Evolutionary conservation across 2,113 vertebrate species (phyloP).

Genomic region (Chauna torquata): DNA sequence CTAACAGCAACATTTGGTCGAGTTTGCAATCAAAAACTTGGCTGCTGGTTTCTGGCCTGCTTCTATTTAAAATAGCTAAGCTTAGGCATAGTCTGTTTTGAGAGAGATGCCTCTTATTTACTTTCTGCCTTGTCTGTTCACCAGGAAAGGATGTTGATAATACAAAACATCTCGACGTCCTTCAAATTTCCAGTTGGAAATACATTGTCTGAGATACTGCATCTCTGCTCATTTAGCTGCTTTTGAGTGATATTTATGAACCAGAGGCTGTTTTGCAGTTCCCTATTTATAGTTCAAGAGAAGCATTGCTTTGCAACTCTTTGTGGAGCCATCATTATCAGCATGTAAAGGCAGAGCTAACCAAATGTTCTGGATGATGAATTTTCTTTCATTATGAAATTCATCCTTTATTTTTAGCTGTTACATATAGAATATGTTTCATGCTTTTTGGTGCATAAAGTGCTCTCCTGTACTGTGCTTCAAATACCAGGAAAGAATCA

Average conservation of each 20-base stretch:
- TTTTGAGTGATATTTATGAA: neutral
- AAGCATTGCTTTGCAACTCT: neutral
- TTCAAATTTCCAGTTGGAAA: neutral
- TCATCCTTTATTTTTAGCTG: neutral
- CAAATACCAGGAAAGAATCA: neutral
- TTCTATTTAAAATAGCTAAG: neutral
- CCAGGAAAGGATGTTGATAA: neutral
- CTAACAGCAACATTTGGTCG: neutral
- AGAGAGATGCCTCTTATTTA: neutral
- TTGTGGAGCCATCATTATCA: neutral
- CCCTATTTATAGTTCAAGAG: neutral
- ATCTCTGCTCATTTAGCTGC: neutral
- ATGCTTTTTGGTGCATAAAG: neutral
- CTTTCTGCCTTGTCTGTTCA: neutral
- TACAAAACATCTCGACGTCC: neutral
- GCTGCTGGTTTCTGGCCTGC: neutral
- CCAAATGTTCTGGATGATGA: neutral
- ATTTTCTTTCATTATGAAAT: neutral
- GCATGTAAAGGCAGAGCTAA: neutral
- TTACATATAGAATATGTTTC: neutral
- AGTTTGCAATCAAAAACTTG: neutral
- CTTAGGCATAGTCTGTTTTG: neutral
- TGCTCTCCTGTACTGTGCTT: neutral
- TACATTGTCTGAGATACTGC: neutral
- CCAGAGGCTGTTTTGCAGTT: neutral